Evolutionary conservation across 2,797 vertebrate species (phyloP), one percentile per base, ranked within the genome.

Genomic region (Macropodus opercularis): DNA sequence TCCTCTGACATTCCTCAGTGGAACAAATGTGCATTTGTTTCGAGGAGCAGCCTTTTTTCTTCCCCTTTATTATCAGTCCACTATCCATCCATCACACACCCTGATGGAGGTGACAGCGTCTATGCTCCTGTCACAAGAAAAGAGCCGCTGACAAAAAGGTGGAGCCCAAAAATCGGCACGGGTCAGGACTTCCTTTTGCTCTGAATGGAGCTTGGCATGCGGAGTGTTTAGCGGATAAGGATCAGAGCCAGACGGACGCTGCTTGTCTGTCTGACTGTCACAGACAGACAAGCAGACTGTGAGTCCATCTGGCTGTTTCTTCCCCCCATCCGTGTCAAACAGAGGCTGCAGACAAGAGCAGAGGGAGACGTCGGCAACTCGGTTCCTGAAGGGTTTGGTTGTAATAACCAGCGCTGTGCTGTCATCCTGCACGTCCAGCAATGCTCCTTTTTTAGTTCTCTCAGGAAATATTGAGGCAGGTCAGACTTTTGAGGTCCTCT

Each of bases 401-500:
- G 22, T 23, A 52, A 62, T 24, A 62, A 22, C 36, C 22, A 53
- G 42, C 50, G 32, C 4, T 32, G 34, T 40, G 1, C 15, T 29
- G 41, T 48, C 7, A 0, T 52, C 8, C 54, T 51, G 49, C 41
- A n/a, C 15, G 15, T 84, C 64, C 56, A 62, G 73, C 51, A 49
- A 53, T 50, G 44, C 60, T 63, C 48, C 73, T 47, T 35, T 6
- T 79, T 85, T 58, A 53, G 61, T 84, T 79, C 54, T 87, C 89
- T 89, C 89, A 89, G 89, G 89, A 87, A 90, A 87, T 49, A 43
- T 39, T 52, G 41, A 43, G 62, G 61, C 53, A 57, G 69, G 52
- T 56, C 60, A 29, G 50, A 70, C 57, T 73, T 69, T 77, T 56
- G 71, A 84, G 52, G 64, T 78, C 74, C 58, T 44, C n/a, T 50